Conservation (phyloP, 2,888 invertebrate genomes). For the Heliconius hortense region DNA sequence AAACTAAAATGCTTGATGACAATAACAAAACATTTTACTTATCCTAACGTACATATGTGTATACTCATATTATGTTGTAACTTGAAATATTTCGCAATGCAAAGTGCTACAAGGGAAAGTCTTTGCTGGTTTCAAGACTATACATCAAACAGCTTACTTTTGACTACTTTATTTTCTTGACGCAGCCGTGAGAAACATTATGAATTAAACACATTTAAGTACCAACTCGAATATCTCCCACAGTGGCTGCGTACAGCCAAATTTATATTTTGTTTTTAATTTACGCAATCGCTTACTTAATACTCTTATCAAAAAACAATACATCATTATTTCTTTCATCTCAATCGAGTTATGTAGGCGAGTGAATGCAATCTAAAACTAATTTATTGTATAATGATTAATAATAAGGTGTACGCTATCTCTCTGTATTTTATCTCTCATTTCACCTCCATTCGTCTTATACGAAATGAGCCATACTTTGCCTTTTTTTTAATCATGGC, state of each 20-base stretch:
- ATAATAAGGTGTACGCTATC: constrained; percentile 23
- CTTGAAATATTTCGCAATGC: constrained; percentile 31
- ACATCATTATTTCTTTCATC: constrained; percentile 11
- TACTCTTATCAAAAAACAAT: constrained; percentile 12
- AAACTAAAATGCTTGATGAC: constrained; percentile 9
- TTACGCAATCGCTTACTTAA: constrained; percentile 10
- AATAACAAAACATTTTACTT: constrained; percentile 22
- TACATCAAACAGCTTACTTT: constrained; percentile 18
- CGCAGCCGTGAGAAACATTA: constrained; percentile 26
- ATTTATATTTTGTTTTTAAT: not conserved
- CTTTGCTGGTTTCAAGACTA: constrained; percentile 23
- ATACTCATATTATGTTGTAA: constrained; percentile 6
- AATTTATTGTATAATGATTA: constrained; percentile 34
- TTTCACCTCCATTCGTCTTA: not conserved
- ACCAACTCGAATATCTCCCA: not conserved
- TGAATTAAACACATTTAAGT: constrained; percentile 9
- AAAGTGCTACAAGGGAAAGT: constrained; percentile 35
- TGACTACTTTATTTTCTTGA: constrained; percentile 25
- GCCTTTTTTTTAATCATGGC: not conserved
- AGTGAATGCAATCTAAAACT: constrained; percentile 36
- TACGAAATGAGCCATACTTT: not conserved
- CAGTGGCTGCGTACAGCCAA: not conserved
- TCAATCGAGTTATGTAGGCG: constrained; percentile 24
- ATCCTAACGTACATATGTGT: constrained; percentile 27
- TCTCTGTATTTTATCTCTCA: not conserved